These are phyloP conservation scores for Drosophila takahashii DNA, from an alignment of 1,140 invertebrate genomes.

Conservation along the genomic window DNA sequence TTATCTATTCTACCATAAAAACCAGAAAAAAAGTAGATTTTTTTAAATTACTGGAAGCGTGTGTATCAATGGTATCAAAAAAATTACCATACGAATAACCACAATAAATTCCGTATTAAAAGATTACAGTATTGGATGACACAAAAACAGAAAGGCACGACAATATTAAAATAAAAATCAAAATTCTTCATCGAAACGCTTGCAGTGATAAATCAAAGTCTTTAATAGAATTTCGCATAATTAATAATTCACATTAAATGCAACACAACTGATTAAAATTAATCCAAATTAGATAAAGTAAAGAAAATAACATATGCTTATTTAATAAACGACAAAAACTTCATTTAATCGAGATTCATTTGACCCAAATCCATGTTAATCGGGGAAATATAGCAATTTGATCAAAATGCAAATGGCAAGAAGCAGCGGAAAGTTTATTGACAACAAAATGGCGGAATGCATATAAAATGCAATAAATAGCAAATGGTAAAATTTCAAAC, in stretches of 20 bases:
- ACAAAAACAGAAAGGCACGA: conserved; percentile 12
- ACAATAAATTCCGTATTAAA: conserved; percentile 8
- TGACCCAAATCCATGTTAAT: conserved; percentile 44
- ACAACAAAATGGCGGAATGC: conserved; percentile 39
- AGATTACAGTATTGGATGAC: conserved; percentile 1
- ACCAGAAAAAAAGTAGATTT: background rate
- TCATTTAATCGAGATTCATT: conserved; percentile 4
- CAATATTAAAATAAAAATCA: conserved; percentile 22
- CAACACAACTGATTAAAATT: conserved; percentile 25
- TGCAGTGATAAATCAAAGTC: background rate
- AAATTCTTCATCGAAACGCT: conserved; percentile 1
- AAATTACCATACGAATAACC: conserved; percentile 18
- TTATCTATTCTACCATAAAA: background rate
- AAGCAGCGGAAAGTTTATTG: conserved; percentile 17
- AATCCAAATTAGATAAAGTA: conserved; percentile 27
- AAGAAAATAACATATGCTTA: conserved; percentile 21
- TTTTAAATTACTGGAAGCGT: background rate
- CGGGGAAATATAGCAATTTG: conserved; percentile 17
- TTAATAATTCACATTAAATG: conserved; percentile 1
- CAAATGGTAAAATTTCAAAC: conserved; percentile 58
- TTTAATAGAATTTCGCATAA: conserved; percentile 21
- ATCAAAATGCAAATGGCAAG: conserved; percentile 30
- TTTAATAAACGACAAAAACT: conserved; percentile 13
- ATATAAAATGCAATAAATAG: conserved; percentile 48
- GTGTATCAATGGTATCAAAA: conserved; percentile 4